Base-by-base conservation (phyloP, 1,140 invertebrate species). In the Colletes gigas region DNA sequence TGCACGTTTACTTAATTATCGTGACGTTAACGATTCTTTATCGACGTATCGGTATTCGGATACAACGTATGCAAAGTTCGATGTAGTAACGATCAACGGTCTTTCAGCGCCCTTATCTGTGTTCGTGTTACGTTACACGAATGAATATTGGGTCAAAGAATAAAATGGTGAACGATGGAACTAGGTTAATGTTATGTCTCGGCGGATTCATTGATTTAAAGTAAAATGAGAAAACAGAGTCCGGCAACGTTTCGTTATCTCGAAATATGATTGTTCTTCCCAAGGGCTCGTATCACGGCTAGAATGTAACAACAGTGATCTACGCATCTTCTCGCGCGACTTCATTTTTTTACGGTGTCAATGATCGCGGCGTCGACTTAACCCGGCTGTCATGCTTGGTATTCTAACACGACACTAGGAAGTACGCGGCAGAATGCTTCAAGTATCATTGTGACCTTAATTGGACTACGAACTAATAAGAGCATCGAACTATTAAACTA, bases 401-500 rank as follows among this genome's bases (percentile, higher is more conserved):
- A 88, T 88, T 84, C 86, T 54, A 62, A 50, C 70, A 59, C 19
- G 83, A 71, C 82, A 73, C 74, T 84, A 87, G 86, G 82, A 88
- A 88, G 84, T 82, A 79, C 87, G 54, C 80, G 74, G 57, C 62
- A 59, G 73, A 77, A 78, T 78, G 67, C 73, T 78, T 77, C 14
- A 52, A 74, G 78, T 84, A 62, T 70, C 79, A 76, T 86, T 86
- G 84, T 81, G 82, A 62, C 88, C 88, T 88, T 89, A 90, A 90
- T 89, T 89, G 88, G 88, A 68, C 83, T 76, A 55, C 30, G 68
- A 89, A 83, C 62, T 83, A 73, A 88, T 87, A 83, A 65, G 68
- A 85, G 50, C 71, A 74, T 69, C 70, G 71, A 66, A 78, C 55
- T 66, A 70, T 62, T 79, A 55, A 59, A 55, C 30, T 73, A 44